Evolutionary conservation across 2,888 invertebrate genomes (phyloP).

Genomic region (Salpingus planirostris): DNA sequence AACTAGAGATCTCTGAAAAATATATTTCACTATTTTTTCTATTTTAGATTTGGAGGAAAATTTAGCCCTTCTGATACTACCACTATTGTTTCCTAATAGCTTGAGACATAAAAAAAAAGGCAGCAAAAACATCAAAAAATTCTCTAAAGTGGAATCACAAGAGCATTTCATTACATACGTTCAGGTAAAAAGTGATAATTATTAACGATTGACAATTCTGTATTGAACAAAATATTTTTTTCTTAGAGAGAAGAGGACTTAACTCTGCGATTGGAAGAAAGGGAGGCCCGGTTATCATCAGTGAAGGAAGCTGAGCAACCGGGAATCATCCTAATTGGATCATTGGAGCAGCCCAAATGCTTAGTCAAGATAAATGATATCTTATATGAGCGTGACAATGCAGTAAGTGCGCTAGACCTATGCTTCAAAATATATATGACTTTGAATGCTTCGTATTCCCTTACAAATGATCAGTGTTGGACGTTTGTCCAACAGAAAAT

Average conservation of each 20-base stretch:
- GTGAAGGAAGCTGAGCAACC: neutral
- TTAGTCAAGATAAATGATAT: neutral
- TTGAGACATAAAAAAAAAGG: neutral
- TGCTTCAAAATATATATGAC: neutral
- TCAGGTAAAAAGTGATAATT: too few relatives aligned
- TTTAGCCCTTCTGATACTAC: neutral
- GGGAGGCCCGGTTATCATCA: neutral
- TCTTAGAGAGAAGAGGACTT: slow-evolving; percentile 1
- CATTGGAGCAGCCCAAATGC: neutral
- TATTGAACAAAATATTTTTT: too few relatives aligned
- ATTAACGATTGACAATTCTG: too few relatives aligned
- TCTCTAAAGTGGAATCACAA: neutral
- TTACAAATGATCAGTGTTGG: slow-evolving; percentile 1
- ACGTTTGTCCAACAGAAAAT: slow-evolving; percentile 1
- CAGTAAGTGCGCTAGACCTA: neutral
- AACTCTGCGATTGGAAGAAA: neutral
- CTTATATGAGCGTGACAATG: neutral
- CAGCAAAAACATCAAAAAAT: neutral
- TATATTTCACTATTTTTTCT: neutral
- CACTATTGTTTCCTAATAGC: neutral
- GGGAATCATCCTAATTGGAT: neutral
- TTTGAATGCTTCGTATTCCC: neutral
- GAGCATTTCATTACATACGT: neutral
- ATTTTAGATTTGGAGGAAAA: neutral
- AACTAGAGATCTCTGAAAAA: neutral